phyloP scores from a whole-genome alignment of 2,888 invertebrate genomes.

The Synanthedon tipuliformis region DNA sequence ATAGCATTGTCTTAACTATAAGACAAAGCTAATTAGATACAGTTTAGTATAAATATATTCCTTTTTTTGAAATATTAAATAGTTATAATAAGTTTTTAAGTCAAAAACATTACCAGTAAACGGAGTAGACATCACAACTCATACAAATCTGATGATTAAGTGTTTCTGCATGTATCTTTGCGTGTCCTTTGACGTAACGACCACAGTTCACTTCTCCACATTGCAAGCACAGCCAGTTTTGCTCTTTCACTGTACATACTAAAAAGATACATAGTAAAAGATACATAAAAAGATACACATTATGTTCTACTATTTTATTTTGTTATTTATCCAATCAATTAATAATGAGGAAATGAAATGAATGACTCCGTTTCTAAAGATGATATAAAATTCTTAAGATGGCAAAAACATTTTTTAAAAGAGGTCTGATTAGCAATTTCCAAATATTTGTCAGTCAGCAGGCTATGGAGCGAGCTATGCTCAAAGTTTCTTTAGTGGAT shows the following conservation, averaged over 20 bases:
- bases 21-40: not conserved
- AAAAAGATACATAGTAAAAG: conserved; percentile 8
- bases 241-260: conserved; percentile 74
- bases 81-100: conserved; percentile 6
- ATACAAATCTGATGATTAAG: conserved; percentile 79
- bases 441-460: too few relatives aligned
- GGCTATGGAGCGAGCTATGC: too few relatives aligned
- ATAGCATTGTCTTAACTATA: too few relatives aligned
- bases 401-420: too few relatives aligned
- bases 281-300: too few relatives aligned
- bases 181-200: conserved; percentile 81
- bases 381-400: too few relatives aligned
- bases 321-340: too few relatives aligned
- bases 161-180: conserved; percentile 75
- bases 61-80: not conserved
- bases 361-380: too few relatives aligned
- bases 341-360: too few relatives aligned
- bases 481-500: too few relatives aligned
- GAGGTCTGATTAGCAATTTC: too few relatives aligned
- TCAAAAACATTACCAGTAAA: conserved; percentile 74
- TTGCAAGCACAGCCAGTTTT: conserved; percentile 82
- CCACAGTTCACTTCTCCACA: conserved; percentile 83
- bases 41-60: not conserved
- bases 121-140: conserved; percentile 79
- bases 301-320: too few relatives aligned